A percentile compares a stretch with the other conserved stretches of the same genome.
Conservation (phyloP, 2,113 vertebrate species). For the Pteropus alecto region DNA sequence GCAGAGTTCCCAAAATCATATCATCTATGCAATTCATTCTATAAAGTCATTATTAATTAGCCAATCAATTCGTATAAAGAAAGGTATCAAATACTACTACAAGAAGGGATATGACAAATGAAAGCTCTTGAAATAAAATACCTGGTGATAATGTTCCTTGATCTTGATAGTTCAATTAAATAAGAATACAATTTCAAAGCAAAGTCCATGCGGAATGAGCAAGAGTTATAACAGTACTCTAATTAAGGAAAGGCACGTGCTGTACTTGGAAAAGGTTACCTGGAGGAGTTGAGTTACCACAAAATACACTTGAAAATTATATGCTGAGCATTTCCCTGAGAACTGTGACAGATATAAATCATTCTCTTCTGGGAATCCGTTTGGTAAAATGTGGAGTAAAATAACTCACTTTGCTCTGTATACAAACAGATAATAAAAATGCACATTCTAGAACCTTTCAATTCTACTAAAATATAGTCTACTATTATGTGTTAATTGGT, state of each 20-base stretch:
- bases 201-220: background rate
- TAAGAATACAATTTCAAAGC: background rate
- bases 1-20: no score
- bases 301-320: background rate
- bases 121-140: no score
- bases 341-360: background rate
- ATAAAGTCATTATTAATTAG: no score
- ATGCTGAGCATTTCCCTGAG: background rate
- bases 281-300: background rate
- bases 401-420: background rate
- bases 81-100: no score
- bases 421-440: background rate
- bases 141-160: no score
- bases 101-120: no score
- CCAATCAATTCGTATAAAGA: no score
- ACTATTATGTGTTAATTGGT: background rate
- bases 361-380: background rate
- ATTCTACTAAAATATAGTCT: background rate
- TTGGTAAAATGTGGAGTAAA: background rate
- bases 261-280: background rate
- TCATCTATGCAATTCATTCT: no score
- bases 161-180: no score
- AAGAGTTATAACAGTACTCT: background rate
- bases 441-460: background rate
- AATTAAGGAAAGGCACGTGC: background rate